These are phyloP conservation scores for Tinea semifulvella DNA, from an alignment of 2,888 invertebrate genomes.

Conservation along the genomic window DNA sequence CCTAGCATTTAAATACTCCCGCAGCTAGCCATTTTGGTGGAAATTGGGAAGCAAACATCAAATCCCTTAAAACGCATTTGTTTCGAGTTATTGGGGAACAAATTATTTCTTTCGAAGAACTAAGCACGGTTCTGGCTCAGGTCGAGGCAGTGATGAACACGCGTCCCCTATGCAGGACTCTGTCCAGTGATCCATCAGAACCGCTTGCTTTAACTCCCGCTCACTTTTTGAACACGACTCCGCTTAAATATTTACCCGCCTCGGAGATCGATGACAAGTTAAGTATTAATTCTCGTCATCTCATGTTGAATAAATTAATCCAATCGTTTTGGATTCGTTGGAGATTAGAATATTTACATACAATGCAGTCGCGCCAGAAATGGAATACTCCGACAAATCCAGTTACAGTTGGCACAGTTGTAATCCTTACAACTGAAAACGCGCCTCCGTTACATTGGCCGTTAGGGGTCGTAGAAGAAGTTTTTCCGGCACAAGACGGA, in stretches of 20 bases:
- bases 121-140: neutral
- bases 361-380: too few species aligned
- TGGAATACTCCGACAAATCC: too few species aligned
- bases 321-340: too few species aligned
- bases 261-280: too few species aligned
- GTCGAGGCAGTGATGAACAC: neutral
- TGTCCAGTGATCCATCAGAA: neutral
- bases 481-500: too few species aligned
- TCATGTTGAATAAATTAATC: too few species aligned
- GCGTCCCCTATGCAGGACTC: neutral
- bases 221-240: neutral
- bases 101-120: neutral
- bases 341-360: too few species aligned
- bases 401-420: too few species aligned
- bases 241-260: neutral
- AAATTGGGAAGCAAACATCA: constrained; percentile 14
- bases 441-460: too few species aligned
- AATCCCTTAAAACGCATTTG: constrained; percentile 3
- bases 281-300: too few species aligned
- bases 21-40: constrained; percentile 16
- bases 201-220: neutral
- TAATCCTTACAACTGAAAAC: too few species aligned
- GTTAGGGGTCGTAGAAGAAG: too few species aligned
- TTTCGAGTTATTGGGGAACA: neutral
- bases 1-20: constrained; percentile 11